phyloP scores from a whole-genome alignment of 2,888 invertebrate species.

The Gryllus longicercus region DNA sequence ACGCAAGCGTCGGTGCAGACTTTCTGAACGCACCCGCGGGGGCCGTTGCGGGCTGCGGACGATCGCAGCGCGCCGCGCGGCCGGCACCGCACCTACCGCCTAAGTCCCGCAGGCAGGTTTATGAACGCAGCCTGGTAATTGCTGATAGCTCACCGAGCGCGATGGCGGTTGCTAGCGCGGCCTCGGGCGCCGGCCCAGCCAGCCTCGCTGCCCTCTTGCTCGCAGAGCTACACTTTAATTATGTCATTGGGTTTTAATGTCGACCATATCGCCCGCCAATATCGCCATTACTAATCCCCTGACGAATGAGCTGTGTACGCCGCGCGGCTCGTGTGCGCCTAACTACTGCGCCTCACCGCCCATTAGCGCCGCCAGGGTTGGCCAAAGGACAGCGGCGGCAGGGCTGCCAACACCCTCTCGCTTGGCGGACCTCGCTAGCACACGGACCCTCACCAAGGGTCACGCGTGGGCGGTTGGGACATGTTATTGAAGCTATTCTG shows the following conservation, averaged over 20 bases:
- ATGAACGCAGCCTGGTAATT: constrained; percentile 17
- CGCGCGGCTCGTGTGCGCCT: neutral
- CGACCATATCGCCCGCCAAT: constrained; percentile 24
- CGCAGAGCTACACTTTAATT: constrained; percentile 7
- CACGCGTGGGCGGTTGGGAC: no score
- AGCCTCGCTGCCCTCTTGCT: neutral
- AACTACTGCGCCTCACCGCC: neutral
- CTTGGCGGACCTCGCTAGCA: no score
- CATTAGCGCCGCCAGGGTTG: neutral
- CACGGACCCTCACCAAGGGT: no score
- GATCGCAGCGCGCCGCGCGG: neutral
- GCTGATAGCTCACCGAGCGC: neutral
- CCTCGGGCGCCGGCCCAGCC: neutral
- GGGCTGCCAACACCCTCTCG: neutral
- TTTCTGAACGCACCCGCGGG: no score
- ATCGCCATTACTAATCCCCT: constrained; percentile 32
- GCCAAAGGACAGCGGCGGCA: neutral
- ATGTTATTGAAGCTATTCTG: no score
- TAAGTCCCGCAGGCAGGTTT: neutral
- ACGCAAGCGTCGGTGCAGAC: no score
- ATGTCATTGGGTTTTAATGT: constrained; percentile 25
- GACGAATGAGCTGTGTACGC: constrained; percentile 28
- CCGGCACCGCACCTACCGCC: neutral
- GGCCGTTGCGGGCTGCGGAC: no score
- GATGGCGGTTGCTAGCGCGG: neutral